Evolutionary conservation across 2,888 invertebrate species (phyloP), one percentile per base, ranked within the genome.

Genomic region (Diaperis boleti): DNA sequence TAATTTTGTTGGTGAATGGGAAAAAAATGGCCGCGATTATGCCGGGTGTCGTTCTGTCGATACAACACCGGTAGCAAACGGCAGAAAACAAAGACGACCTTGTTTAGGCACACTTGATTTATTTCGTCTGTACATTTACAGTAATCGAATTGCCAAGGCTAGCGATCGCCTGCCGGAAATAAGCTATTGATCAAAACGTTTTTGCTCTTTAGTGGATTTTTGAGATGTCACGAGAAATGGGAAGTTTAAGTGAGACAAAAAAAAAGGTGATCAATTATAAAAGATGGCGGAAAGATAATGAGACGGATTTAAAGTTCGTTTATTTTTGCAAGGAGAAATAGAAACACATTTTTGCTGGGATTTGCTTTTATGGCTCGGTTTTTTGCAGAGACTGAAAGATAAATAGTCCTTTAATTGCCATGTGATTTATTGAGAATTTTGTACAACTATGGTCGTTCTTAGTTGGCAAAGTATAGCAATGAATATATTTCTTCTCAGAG

Each of bases 101-200:
- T 62, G 55, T 56, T 62, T 50, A 56, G 56, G 20, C 45, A 49
- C 55, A 33, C 62, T 56, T 54, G 62, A 62, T 62, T 62, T 62
- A 49, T 41, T 50, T 47, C 35, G 56, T 56, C 41, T 56, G 49
- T 60, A 54, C 17, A 41, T 61, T 39, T 47, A 52, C 45, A 29
- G 41, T 55, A 61, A 61, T 55, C 61, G 61, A 61, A 61, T 49
- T 55, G 61, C 45, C 45, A 49, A 61, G 49, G 50, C 57, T 44
- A 44, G 37, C 50, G 42, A 22, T 33, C 15, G n/a, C n/a, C 18
- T 5, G 33, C 11, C 22, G 62, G 56, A 62, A 57, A 62, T 62
- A 35, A 57, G 50, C 62, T 50, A 50, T 56, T 56, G 62, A 50
- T 62, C 57, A 52, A 15, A 49, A 35, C 17, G 22, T 15, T 49